Evolutionary conservation across 2,888 invertebrate genomes (phyloP), one percentile per base, ranked within the genome.

Genomic region (Amphipoea lucens): DNA sequence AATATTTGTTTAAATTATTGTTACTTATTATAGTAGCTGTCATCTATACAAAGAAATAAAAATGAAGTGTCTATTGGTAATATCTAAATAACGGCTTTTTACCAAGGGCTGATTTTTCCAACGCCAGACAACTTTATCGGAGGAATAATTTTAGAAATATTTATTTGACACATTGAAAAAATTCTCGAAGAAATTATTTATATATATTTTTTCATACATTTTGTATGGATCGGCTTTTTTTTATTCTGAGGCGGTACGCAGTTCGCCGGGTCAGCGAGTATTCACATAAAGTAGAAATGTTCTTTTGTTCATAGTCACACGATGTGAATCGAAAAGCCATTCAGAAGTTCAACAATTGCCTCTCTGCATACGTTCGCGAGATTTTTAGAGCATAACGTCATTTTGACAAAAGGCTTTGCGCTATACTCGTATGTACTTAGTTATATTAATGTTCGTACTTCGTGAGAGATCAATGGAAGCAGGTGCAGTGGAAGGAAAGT

Each of bases 321-420:
- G 51, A 48, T 29, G 20, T 71, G 81, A 78, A 60, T 72, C 48
- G 63, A 78, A 72, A 77, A 17, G 48, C 63, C 62, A 72, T 73
- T 81, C 57, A 51, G 51, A 81, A 72, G 57, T 81, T 72, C 40
- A 48, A 81, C 68, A 77, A 77, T 82, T 72, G 57, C 67, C 71
- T 60, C 66, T 72, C 72, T 71, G 71, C 77, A 63, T 68, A 82
- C 62, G 62, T 68, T 76, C 42, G 82, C 36, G 40, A 72, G 57
- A 68, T 82, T 82, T 81, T 81, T 82, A 68, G 68, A 69, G 82
- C 63, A 63, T 72, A 81, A 63, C 76, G 76, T 57, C 45, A 60
- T 71, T 67, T 67, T 77, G 67, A 68, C 29, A 81, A 81, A 75
- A 65, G 69, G n/a, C 54, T 62, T 76, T 29, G 51, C 48, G 62